Base-by-base conservation (phyloP, 1,140 invertebrate genomes). In the Drosophila seguyi region DNA sequence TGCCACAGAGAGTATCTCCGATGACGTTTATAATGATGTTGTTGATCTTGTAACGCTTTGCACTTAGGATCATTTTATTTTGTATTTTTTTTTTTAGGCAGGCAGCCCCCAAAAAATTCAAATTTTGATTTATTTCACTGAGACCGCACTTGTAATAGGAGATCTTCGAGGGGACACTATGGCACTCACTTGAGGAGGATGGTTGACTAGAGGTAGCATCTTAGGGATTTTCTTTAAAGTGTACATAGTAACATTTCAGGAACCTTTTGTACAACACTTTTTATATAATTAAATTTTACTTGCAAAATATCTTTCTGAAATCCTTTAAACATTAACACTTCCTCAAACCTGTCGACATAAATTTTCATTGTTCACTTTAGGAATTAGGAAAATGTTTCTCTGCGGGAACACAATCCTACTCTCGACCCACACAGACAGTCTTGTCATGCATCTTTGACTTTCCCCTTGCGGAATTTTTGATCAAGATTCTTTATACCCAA, bases 11-110 rank as follows among this genome's bases (percentile, higher is more conserved):
- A 52, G 60, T 41, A 39, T 66, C 66, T 39, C 55, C 65, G 67
- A 60, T 83, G 80, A 77, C 75, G 77, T 50, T 44, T 80, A 82
- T 90, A 90, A 88, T 90, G 85, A 78, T 74, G 84, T 45, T 88
- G 84, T 85, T 88, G 84, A 90, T 88, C 85, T 90, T 61, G 67
- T 81, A 85, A 73, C 66, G 85, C 85, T 81, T 68, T 81, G 81
- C 84, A 88, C 84, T 88, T 88, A 69, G 72, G 48, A 38, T 80
- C 20, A 27, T 50, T 67, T 25, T 45, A 34, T 47, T 60, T 25
- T 41, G 39, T 55, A n/a, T 53, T 16, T 38, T 18, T 34, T 39
- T 47, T 39, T 66, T 47, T 52, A 18, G 39, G 22, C 39, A 56
- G 29, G n/a, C 47, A 50, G 47, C 29, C 42, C 62, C 58, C 48